Percentiles rank a stretch among this genome's conserved stretches.
These are phyloP conservation scores for Tragelaphus buxtoni DNA, from an alignment of 2,113 vertebrate species.

Conservation along the genomic window DNA sequence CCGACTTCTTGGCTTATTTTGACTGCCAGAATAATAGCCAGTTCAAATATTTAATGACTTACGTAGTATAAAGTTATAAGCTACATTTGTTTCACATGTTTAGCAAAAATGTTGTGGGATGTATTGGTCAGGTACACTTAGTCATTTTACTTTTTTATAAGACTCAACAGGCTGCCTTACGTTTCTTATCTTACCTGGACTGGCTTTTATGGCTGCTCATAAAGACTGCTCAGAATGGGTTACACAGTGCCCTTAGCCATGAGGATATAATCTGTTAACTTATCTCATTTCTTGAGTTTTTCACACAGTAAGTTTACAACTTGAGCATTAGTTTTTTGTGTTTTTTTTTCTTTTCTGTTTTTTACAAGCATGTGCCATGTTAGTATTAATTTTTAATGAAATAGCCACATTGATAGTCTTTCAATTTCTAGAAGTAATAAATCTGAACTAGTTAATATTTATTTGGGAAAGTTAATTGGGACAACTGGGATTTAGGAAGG, in stretches of 20 bases:
- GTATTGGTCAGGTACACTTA: neutral
- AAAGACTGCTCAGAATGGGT: neutral
- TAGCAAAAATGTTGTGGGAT: neutral
- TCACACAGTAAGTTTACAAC: constrained; percentile 18
- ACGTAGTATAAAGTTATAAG: neutral
- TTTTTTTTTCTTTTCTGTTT: neutral
- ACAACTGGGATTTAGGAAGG: neutral
- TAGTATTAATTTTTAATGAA: constrained; percentile 3
- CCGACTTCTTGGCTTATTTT: constrained; percentile 9
- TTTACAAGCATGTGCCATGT: neutral
- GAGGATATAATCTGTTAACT: neutral
- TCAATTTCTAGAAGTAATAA: neutral
- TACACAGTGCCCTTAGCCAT: neutral
- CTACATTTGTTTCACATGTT: constrained; percentile 6
- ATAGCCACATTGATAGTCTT: neutral
- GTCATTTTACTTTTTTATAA: constrained; percentile 34
- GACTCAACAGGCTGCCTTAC: neutral
- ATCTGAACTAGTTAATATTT: neutral
- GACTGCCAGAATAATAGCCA: neutral
- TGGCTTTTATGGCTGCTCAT: neutral
- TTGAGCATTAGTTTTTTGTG: neutral
- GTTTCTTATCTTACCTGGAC: neutral
- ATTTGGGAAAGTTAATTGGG: neutral
- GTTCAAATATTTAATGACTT: constrained; percentile 6
- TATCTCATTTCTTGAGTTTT: constrained; percentile 20